Percentiles rank a stretch among this genome's conserved stretches.
Conservation (phyloP, 2,888 invertebrate genomes). For the Lepidonotus clava region DNA sequence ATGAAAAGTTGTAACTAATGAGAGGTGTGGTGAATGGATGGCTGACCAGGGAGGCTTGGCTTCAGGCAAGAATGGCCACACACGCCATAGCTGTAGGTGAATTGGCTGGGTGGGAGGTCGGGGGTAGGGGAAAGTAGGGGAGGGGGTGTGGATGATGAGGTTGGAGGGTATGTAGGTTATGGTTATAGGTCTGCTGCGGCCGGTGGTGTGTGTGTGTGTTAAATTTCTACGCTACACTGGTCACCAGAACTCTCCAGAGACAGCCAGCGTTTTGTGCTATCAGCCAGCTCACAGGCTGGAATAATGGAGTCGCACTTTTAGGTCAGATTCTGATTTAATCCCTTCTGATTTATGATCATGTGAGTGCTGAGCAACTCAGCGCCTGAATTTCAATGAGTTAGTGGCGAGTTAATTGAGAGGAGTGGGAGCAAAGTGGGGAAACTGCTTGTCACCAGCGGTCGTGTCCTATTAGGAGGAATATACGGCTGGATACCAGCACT, state of each 20-base stretch:
- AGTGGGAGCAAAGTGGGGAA: not conserved
- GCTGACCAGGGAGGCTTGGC: not conserved
- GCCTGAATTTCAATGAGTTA: not conserved
- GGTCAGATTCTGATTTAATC: not conserved
- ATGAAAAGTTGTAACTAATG: slow-evolving; percentile 16
- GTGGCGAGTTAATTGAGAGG: not conserved
- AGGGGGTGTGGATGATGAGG: not conserved
- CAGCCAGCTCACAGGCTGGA: not conserved
- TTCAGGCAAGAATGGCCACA: no score
- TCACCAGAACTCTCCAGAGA: not conserved
- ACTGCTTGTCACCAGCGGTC: not conserved
- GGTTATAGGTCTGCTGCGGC: no score
- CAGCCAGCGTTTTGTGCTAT: not conserved
- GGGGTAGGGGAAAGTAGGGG: not conserved
- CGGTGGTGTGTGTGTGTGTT: no score
- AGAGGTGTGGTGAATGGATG: not conserved
- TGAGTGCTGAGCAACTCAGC: not conserved
- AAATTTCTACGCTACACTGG: not conserved
- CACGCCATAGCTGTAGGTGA: not conserved
- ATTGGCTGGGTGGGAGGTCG: not conserved
- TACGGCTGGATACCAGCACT: not conserved
- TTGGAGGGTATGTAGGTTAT: not conserved
- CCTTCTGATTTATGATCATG: not conserved
- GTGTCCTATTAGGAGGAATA: not conserved
- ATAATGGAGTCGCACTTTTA: not conserved